These are phyloP conservation scores for Dermolepida albohirtum DNA, from an alignment of 2,888 invertebrate species.

Conservation along the genomic window DNA sequence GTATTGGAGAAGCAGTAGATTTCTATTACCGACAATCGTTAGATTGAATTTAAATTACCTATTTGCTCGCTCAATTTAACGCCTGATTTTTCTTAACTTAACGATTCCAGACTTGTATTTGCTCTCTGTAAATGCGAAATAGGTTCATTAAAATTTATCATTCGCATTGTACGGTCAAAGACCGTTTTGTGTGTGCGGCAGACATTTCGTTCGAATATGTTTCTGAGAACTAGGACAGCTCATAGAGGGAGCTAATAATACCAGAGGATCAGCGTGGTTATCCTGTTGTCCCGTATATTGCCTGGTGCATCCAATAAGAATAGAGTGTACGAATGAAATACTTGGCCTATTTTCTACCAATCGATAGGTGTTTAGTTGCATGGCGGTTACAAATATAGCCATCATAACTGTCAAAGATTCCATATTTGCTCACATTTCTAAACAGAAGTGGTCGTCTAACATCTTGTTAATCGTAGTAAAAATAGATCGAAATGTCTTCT, in stretches of 20 bases:
- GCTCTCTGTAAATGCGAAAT: constrained; percentile 7
- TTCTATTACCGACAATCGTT: too few species aligned
- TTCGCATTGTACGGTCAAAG: constrained; percentile 16
- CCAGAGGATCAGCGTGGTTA: constrained; percentile 7
- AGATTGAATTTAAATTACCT: too few species aligned
- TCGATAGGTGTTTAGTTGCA: background rate
- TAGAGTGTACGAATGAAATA: constrained; percentile 6
- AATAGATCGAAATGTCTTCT: too few species aligned
- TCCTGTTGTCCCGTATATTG: constrained; percentile 1
- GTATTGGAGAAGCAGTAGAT: too few species aligned
- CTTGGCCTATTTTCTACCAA: constrained; percentile 23
- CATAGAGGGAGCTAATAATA: constrained; percentile 13
- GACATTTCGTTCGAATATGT: constrained; percentile 13
- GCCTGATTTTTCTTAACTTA: background rate
- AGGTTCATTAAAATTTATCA: constrained; percentile 24
- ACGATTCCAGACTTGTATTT: background rate
- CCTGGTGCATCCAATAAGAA: constrained; percentile 11
- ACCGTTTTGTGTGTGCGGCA: constrained; percentile 13
- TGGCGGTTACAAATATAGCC: too few species aligned
- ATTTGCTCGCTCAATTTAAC: too few species aligned
- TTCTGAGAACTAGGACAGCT: constrained; percentile 17
- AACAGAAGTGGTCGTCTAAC: too few species aligned
- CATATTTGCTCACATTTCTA: too few species aligned
- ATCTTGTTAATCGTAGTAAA: too few species aligned
- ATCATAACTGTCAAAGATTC: too few species aligned